Base-by-base conservation (phyloP, 2,113 vertebrate genomes). In the Lethenteron camtschaticum region DNA sequence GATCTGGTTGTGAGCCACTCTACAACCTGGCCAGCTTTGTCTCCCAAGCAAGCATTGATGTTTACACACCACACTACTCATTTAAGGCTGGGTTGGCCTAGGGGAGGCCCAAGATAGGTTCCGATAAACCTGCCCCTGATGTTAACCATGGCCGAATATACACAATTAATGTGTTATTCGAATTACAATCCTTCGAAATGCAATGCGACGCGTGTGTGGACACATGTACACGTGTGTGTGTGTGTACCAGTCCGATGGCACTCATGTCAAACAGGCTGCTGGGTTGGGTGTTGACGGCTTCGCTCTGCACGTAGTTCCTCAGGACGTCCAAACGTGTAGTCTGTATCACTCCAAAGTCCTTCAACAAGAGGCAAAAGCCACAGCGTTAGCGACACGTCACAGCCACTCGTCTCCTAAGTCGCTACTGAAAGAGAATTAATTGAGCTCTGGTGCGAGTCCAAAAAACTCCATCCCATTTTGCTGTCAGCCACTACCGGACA, bases 271-370 rank as follows among this genome's bases (percentile, higher is more conserved):
- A 87, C 16, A 91, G 81, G 73, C 83, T 90, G 78, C 88, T 88
- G 1, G 83, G 84, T 69, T 82, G 83, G 73, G 83, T 82, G 72
- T 81, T 79, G 11, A 84, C 83, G 0, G 87, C 84, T 58, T 91
- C 86, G 0, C 80, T 84, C 77, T 94, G 89, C 75, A 91, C 85
- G 76, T 90, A 87, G 75, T 88, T 90, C 75, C 85, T 85, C 75
- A 94, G 79, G 63, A 91, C 77, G 8, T 91, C 89, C 0, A 80
- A 86, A 58, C 86, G 83, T 1, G 84, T 86, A 0, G 85, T 87
- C 79, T 92, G 89, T 59, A 90, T 73, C 16, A 88, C 86, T 8
- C 89, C 89, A 3, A 83, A 85, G 75, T 90, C 89, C 89, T 90
- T 68, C 20, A 58, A 2, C 11, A 24, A 6, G 41, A 56, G 66